These are phyloP conservation scores for Siphamia tubifer DNA, from an alignment of 2,113 vertebrate genomes.

Conservation along the genomic window DNA sequence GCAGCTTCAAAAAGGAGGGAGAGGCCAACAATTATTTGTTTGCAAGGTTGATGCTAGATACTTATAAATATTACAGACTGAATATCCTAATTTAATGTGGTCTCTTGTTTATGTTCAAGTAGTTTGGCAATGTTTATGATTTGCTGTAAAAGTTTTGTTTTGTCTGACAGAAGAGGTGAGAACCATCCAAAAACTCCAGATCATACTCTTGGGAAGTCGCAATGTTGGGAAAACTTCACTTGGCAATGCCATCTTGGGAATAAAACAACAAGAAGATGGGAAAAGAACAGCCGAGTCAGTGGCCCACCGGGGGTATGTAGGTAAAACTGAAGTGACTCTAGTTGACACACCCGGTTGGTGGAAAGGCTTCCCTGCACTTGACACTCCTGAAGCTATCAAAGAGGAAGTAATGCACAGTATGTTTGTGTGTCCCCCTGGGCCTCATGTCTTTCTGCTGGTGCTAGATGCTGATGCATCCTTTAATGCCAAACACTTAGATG, in stretches of 20 bases:
- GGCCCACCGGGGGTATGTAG: neutral
- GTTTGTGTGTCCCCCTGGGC: conserved; percentile 51
- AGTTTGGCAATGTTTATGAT: neutral
- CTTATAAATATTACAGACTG: too few species aligned
- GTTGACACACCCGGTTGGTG: conserved; percentile 65
- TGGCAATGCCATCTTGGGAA: conserved; percentile 37
- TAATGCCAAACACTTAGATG: conserved; percentile 3
- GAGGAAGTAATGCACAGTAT: conserved; percentile 41
- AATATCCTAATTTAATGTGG: too few species aligned
- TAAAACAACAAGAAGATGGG: conserved; percentile 8
- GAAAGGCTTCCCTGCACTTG: conserved; percentile 26
- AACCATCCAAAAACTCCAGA: conserved; percentile 11
- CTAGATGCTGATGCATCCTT: conserved; percentile 52
- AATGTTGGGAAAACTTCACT: conserved; percentile 49
- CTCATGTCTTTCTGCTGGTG: conserved; percentile 55
- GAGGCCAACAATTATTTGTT: too few species aligned
- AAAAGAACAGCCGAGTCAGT: neutral
- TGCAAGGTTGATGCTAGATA: too few species aligned
- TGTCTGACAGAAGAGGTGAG: neutral
- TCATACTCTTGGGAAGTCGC: conserved; percentile 51
- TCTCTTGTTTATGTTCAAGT: too few species aligned
- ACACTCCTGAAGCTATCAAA: conserved; percentile 40
- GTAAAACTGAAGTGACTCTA: conserved; percentile 22
- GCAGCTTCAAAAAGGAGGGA: too few species aligned
- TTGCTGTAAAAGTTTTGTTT: neutral